These are phyloP conservation scores for Araneus ventricosus DNA, from an alignment of 1,140 invertebrate species.

Conservation along the genomic window DNA sequence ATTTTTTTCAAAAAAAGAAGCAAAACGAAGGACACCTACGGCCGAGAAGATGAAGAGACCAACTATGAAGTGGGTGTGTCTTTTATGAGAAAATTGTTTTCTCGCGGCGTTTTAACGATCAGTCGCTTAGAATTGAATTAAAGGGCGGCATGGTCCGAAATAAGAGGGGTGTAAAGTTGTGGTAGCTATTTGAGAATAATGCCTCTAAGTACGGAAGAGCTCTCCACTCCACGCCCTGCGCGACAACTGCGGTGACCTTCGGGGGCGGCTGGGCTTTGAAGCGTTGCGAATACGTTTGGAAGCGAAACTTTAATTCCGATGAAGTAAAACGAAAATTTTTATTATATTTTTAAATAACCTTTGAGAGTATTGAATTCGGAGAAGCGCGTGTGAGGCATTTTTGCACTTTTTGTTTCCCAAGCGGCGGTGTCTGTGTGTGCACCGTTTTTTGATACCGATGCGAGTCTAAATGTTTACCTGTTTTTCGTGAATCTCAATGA, in stretches of 20 bases:
- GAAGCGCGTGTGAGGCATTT: not conserved
- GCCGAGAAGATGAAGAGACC: not conserved
- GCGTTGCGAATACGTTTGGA: not conserved
- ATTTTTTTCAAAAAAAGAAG: not conserved
- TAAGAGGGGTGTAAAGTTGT: conserved; percentile 47
- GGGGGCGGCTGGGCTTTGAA: not conserved
- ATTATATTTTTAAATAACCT: not conserved
- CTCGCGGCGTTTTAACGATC: conserved; percentile 12
- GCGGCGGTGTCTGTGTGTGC: too few species aligned
- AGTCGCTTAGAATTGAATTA: conserved; percentile 35
- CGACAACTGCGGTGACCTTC: not conserved
- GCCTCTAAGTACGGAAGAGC: conserved; percentile 8
- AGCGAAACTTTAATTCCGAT: not conserved
- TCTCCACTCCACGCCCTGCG: not conserved
- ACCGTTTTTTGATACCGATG: too few species aligned
- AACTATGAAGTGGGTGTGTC: conserved; percentile 16
- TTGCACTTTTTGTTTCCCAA: not conserved
- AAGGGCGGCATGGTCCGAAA: conserved; percentile 2
- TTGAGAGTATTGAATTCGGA: not conserved
- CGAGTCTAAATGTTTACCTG: too few species aligned
- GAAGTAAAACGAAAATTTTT: not conserved
- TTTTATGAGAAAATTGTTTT: conserved; percentile 40
- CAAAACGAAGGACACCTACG: not conserved
- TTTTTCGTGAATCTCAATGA: too few species aligned
- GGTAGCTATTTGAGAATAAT: conserved; percentile 48